phyloP scores from a whole-genome alignment of 2,113 vertebrate genomes.

The Ophthalmolycus amberensis region DNA sequence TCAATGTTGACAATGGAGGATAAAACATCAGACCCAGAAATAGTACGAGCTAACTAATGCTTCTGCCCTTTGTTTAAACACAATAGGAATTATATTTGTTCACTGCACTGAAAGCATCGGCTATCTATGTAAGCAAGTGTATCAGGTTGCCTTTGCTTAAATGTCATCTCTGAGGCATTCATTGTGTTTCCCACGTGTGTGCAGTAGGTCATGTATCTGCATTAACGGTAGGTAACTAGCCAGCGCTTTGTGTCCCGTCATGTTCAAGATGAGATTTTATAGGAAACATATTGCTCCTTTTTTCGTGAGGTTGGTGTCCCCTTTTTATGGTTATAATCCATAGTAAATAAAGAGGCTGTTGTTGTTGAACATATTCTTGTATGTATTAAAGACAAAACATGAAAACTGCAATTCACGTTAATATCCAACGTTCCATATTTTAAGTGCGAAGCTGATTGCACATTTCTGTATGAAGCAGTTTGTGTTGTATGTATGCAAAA shows the following conservation, averaged over 20 bases:
- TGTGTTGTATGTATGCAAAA: slow-evolving; percentile 88
- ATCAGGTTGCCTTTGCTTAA: slow-evolving; percentile 51
- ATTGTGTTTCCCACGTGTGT: slow-evolving; percentile 70
- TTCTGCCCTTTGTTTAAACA: slow-evolving; percentile 44
- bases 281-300: slow-evolving; percentile 75
- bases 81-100: slow-evolving; percentile 40
- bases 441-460: slow-evolving; percentile 79
- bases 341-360: slow-evolving; percentile 77
- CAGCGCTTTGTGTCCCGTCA: slow-evolving; percentile 77
- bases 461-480: slow-evolving; percentile 83
- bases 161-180: slow-evolving; percentile 72
- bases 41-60: slow-evolving; percentile 43
- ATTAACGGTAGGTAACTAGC: slow-evolving; percentile 68
- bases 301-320: slow-evolving; percentile 76
- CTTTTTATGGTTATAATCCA: slow-evolving; percentile 80
- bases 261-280: slow-evolving; percentile 76
- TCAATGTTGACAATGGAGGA: slow-evolving; percentile 13
- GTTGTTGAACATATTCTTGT: slow-evolving; percentile 81
- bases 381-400: slow-evolving; percentile 78
- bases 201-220: slow-evolving; percentile 71
- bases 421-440: slow-evolving; percentile 81
- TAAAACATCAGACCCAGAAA: slow-evolving; percentile 32
- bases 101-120: slow-evolving; percentile 49
- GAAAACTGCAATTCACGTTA: slow-evolving; percentile 74
- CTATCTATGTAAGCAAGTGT: slow-evolving; percentile 64